phyloP scores from a whole-genome alignment of 2,113 vertebrate species.

The Hemiprocne comata region DNA sequence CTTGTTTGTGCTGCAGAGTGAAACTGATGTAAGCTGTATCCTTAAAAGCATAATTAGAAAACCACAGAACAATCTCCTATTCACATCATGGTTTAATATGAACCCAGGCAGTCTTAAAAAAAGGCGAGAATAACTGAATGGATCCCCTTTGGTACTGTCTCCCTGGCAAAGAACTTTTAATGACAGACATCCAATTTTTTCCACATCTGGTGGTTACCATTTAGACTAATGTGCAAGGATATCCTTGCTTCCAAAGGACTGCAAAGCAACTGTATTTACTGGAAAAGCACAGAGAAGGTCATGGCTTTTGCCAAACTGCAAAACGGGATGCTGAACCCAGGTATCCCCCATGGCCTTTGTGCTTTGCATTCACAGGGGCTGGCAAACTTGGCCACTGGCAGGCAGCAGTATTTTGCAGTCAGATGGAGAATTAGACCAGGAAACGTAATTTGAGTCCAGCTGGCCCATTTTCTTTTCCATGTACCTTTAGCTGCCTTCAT shows the following conservation, averaged over 20 bases:
- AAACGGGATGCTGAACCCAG: background rate
- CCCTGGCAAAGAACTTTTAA: background rate
- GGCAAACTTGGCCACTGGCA: background rate
- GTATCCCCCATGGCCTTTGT: background rate
- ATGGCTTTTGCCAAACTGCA: background rate
- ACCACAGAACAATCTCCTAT: background rate
- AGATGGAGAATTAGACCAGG: background rate
- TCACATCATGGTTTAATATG: background rate
- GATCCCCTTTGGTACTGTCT: background rate
- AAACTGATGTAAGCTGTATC: background rate
- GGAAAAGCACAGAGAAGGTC: background rate
- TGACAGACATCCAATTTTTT: background rate
- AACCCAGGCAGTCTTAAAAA: background rate
- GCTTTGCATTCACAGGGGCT: background rate
- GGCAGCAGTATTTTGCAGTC: background rate
- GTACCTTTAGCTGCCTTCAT: background rate
- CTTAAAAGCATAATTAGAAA: background rate
- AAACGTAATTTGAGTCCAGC: background rate
- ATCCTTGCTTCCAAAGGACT: background rate
- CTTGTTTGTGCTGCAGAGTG: background rate
- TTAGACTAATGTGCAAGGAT: background rate
- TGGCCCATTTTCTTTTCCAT: background rate
- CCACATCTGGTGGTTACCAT: background rate
- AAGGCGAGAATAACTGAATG: background rate
- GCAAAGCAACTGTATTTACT: background rate